A percentile compares a stretch with the other conserved stretches of the same genome.
Evolutionary conservation across 2,113 vertebrate species (phyloP).

Genomic region (Hyaena hyaena): DNA sequence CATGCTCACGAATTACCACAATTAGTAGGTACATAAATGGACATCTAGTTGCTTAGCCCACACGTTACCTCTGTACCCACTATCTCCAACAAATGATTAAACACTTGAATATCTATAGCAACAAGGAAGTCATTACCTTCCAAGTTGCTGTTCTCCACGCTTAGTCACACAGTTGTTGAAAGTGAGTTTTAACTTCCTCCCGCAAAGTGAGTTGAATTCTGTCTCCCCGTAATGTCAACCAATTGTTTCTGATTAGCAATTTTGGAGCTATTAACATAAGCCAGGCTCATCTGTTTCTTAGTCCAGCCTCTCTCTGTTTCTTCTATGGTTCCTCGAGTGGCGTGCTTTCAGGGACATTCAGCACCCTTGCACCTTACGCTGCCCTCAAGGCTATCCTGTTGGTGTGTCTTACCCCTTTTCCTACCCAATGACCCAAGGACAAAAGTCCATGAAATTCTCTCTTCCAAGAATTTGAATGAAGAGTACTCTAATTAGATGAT

Average conservation of each 20-base stretch:
- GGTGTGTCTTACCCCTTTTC: not conserved
- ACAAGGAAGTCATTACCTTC: constrained; percentile 3
- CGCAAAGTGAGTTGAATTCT: not conserved
- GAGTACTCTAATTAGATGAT: not conserved
- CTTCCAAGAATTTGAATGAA: constrained; percentile 7
- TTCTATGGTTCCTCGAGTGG: not conserved
- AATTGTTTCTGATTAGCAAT: constrained; percentile 31
- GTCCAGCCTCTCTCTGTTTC: not conserved
- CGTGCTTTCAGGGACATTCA: not conserved
- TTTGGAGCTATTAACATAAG: not conserved
- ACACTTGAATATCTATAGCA: not conserved
- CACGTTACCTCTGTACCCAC: not conserved
- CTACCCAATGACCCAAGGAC: not conserved
- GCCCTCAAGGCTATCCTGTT: not conserved
- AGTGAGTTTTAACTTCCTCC: not conserved
- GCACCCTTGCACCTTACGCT: not conserved
- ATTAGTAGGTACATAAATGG: not conserved
- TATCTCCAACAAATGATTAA: constrained; percentile 17
- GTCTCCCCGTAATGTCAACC: constrained; percentile 4
- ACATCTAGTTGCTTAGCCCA: not conserved
- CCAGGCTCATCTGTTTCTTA: not conserved
- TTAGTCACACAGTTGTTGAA: not conserved
- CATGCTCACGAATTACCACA: not conserved
- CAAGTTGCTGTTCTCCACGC: not conserved
- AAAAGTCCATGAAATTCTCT: constrained; percentile 10